Evolutionary conservation across 2,888 invertebrate genomes (phyloP).

Genomic region (Cephus nigrinus): DNA sequence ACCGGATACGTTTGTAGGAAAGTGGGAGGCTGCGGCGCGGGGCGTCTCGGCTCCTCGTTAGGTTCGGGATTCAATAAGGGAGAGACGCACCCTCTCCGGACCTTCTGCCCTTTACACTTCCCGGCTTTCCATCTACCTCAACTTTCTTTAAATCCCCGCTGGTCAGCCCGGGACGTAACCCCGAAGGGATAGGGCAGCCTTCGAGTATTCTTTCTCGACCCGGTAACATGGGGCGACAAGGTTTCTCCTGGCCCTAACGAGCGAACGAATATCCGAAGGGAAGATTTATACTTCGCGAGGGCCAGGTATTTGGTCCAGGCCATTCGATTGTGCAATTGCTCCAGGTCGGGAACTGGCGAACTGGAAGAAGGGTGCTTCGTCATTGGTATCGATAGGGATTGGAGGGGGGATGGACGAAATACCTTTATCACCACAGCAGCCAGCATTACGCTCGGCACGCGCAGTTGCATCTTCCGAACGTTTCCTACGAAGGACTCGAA

Average conservation of each 20-base stretch:
- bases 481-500: slow-evolving; percentile 16
- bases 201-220: no score
- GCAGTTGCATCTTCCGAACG: neutral
- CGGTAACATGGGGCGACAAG: no score
- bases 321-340: no score
- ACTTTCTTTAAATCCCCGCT: slow-evolving; percentile 51
- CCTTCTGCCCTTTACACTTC: slow-evolving; percentile 21
- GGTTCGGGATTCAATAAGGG: slow-evolving; percentile 50
- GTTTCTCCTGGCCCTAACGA: no score
- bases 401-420: no score
- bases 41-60: slow-evolving; percentile 43
- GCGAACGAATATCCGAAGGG: no score
- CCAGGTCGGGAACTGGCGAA: no score
- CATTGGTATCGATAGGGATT: no score
- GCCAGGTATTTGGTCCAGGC: no score
- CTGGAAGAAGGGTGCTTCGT: no score
- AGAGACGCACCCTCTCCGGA: neutral
- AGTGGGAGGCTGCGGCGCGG: slow-evolving; percentile 12
- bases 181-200: slow-evolving; percentile 34
- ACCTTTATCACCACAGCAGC: no score
- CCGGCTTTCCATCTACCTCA: slow-evolving; percentile 24
- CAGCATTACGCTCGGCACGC: neutral
- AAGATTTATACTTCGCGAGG: no score
- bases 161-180: slow-evolving; percentile 29
- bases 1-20: slow-evolving; percentile 42